A percentile compares a stretch with the other conserved stretches of the same genome.
phyloP scores from a whole-genome alignment of 2,113 vertebrate species.

The Abramis brama region DNA sequence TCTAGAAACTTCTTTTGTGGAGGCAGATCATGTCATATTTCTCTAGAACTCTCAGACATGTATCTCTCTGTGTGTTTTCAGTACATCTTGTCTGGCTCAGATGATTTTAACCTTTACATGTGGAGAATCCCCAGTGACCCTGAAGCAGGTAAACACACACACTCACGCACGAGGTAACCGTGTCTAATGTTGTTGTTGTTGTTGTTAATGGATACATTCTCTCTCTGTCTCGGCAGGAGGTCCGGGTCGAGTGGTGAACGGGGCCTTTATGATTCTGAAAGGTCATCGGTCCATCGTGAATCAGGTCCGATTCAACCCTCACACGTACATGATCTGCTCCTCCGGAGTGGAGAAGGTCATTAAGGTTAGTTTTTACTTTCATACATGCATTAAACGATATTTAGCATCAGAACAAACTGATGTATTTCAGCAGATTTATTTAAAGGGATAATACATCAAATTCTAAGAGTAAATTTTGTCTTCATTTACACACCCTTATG shows the following conservation, averaged over 20 bases:
- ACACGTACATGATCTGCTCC: slow-evolving; percentile 99
- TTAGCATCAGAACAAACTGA: not conserved
- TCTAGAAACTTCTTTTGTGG: not conserved
- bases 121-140: slow-evolving; percentile 97
- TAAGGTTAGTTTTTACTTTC: slow-evolving; percentile 84
- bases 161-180: not conserved
- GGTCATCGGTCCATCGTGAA: slow-evolving; percentile 98
- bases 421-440: not conserved
- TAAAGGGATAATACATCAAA: not conserved
- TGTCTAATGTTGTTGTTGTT: not conserved
- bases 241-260: slow-evolving; percentile 93
- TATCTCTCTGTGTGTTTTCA: slow-evolving; percentile 64
- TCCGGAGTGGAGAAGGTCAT: slow-evolving; percentile 99
- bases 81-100: slow-evolving; percentile 98
- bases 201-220: not conserved
- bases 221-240: slow-evolving; percentile 78
- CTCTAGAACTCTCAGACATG: not conserved
- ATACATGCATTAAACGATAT: not conserved
- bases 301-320: slow-evolving; percentile 97
- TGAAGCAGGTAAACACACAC: slow-evolving; percentile 83
- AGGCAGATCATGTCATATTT: not conserved
- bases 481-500: not conserved
- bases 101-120: slow-evolving; percentile 99
- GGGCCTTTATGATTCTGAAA: slow-evolving; percentile 97
- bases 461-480: not conserved